Evolutionary conservation across 2,113 vertebrate genomes (phyloP).

Genomic region (Phylloscopus trochilus): DNA sequence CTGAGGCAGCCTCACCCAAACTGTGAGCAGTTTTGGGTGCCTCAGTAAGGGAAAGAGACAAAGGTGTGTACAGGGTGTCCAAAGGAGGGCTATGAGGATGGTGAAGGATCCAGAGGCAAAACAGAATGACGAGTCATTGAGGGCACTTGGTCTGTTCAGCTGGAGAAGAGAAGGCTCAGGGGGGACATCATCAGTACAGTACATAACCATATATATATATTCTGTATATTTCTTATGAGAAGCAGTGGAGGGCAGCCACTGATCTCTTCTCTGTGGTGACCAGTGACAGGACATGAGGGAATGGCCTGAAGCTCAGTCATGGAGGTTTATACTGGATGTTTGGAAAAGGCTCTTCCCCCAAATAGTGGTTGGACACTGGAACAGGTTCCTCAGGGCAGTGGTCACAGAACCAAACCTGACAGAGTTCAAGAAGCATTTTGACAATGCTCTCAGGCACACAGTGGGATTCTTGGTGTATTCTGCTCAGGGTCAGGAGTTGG

Average conservation of each 20-base stretch:
- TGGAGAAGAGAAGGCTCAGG: too few species aligned
- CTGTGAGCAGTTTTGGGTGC: too few species aligned
- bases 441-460: neutral
- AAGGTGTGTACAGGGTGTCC: too few species aligned
- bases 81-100: too few species aligned
- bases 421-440: neutral
- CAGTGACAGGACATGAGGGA: neutral
- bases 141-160: too few species aligned
- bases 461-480: neutral
- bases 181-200: too few species aligned
- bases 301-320: neutral
- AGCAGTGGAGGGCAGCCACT: neutral
- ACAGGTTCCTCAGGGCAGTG: neutral
- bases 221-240: neutral
- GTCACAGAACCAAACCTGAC: neutral
- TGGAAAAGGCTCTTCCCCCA: neutral
- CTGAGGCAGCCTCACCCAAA: too few species aligned
- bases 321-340: neutral
- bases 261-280: neutral
- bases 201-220: neutral
- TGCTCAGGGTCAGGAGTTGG: neutral
- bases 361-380: accelerated
- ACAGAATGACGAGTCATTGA: too few species aligned
- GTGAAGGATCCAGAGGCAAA: too few species aligned
- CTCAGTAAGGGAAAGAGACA: too few species aligned